A percentile compares a stretch with the other conserved stretches of the same genome.
These are phyloP conservation scores for Megalops atlanticus DNA, from an alignment of 2,113 vertebrate species.

Conservation along the genomic window DNA sequence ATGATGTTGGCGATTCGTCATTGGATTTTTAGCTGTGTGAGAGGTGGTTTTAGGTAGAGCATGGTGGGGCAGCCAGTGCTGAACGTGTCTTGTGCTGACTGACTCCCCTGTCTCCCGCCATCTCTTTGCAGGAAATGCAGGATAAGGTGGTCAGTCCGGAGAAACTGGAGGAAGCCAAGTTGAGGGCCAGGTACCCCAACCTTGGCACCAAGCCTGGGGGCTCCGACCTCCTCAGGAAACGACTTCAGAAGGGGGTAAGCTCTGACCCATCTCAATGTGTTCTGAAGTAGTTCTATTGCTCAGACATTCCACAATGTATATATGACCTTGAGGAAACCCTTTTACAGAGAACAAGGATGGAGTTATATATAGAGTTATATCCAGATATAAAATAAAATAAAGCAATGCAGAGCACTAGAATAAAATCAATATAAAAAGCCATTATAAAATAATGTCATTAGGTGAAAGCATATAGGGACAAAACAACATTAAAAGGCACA, in stretches of 20 bases:
- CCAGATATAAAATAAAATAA: no score
- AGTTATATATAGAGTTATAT: no score
- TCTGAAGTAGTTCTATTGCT: neutral
- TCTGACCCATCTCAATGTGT: conserved; percentile 29
- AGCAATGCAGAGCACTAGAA: no score
- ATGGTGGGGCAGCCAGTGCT: neutral
- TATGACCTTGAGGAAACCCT: neutral
- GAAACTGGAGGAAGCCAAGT: conserved; percentile 92
- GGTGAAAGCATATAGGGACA: no score
- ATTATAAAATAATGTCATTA: no score
- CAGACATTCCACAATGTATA: neutral
- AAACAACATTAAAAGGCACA: no score
- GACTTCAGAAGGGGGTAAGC: conserved; percentile 93
- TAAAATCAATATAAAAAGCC: no score
- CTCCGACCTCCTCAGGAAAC: conserved; percentile 93
- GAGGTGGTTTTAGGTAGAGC: neutral
- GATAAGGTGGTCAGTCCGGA: conserved; percentile 94
- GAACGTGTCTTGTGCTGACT: neutral
- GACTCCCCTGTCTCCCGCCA: neutral
- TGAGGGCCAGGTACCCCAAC: conserved; percentile 92
- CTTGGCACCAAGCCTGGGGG: conserved; percentile 91
- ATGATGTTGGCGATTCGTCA: neutral
- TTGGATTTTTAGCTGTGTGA: neutral
- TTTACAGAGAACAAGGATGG: no score
- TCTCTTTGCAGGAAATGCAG: conserved; percentile 87